phyloP scores from a whole-genome alignment of 2,797 vertebrate genomes.

The Botia almorhae region DNA sequence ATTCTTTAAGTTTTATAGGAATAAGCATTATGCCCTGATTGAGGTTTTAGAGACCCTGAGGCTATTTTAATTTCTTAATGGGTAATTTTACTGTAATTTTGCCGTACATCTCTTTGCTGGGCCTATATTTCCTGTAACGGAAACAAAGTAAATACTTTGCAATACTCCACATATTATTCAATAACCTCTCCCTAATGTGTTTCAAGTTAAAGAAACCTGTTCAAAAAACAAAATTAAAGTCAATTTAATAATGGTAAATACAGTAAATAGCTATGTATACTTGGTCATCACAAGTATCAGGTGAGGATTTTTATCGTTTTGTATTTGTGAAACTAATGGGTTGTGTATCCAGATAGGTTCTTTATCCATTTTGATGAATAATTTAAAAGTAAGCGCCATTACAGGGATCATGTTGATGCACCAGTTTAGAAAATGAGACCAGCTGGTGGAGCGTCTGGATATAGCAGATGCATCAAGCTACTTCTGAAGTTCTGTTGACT shows the following conservation, averaged over 20 bases:
- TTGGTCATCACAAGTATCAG: background rate
- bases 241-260: no score
- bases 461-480: conserved; percentile 11
- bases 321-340: background rate
- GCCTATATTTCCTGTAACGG: no score
- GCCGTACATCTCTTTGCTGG: no score
- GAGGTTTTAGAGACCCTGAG: background rate
- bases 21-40: background rate
- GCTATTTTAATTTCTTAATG: no score
- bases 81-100: no score
- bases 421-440: conserved; percentile 22
- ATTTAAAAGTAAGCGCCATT: conserved; percentile 44
- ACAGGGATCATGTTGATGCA: conserved; percentile 19
- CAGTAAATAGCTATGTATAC: background rate
- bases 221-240: no score
- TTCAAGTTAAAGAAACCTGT: no score
- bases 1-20: background rate
- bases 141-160: no score
- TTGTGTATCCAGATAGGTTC: conserved; percentile 4
- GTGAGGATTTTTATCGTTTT: background rate
- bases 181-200: no score
- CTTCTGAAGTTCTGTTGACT: conserved; percentile 37
- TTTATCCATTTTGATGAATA: conserved; percentile 48
- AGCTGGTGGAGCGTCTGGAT: conserved; percentile 28
- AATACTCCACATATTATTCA: no score